These are phyloP conservation scores for Plecturocebus donacophilus DNA, from an alignment of 2,113 vertebrate species.

Conservation along the genomic window DNA sequence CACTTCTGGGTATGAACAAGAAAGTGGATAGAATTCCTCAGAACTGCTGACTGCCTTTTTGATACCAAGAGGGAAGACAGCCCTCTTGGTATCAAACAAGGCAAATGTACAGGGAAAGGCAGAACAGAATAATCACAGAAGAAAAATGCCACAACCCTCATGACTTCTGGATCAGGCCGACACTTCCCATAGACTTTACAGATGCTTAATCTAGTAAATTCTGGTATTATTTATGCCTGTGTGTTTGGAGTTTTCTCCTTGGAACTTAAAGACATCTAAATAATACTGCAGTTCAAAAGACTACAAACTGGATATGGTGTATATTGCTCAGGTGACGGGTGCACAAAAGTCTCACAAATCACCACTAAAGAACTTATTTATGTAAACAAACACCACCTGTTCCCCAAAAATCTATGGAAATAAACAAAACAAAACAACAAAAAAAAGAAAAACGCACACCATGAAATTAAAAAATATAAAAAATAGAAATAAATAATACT, in stretches of 20 bases:
- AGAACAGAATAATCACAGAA: not conserved
- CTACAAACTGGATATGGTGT: too few relatives aligned
- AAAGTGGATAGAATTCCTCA: not conserved
- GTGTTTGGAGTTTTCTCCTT: slow-evolving; percentile 24
- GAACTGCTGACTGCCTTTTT: not conserved
- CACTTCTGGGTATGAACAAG: not conserved
- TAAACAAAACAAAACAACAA: too few relatives aligned
- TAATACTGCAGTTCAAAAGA: not conserved
- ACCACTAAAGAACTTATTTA: too few relatives aligned
- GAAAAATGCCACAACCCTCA: not conserved
- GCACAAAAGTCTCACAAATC: too few relatives aligned
- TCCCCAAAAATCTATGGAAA: too few relatives aligned
- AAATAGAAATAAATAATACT: not conserved
- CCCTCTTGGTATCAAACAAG: not conserved
- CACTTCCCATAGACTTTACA: not conserved
- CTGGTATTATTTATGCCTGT: not conserved
- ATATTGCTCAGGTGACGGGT: too few relatives aligned
- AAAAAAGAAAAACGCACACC: too few relatives aligned
- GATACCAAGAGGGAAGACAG: not conserved
- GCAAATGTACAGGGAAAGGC: not conserved
- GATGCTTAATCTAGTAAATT: not conserved
- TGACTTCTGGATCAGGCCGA: not conserved
- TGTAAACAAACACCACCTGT: too few relatives aligned
- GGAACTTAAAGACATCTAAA: not conserved
- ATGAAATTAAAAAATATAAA: too few relatives aligned